These are phyloP conservation scores for Antennarius maculatus DNA, from an alignment of 2,797 vertebrate species.

Conservation along the genomic window DNA sequence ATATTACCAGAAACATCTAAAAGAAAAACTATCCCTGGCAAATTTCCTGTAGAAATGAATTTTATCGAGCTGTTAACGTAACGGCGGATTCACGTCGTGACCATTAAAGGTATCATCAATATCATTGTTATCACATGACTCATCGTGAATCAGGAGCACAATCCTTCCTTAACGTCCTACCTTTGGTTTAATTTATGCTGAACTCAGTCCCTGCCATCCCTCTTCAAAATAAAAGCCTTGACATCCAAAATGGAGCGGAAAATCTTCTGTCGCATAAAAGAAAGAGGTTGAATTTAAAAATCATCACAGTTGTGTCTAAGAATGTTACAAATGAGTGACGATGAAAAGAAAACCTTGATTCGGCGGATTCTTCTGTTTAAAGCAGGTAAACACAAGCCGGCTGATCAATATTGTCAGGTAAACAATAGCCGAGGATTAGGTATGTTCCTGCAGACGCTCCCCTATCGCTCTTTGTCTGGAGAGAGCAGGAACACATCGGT, in stretches of 20 bases:
- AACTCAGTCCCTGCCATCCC: background rate
- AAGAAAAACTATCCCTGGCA: conserved; percentile 34
- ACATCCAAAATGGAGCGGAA: background rate
- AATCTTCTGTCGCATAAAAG: background rate
- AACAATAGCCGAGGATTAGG: too few species aligned
- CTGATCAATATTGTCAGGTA: background rate
- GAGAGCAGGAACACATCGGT: background rate
- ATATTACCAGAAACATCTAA: conserved; percentile 2
- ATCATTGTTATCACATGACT: too few species aligned
- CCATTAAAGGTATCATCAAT: too few species aligned
- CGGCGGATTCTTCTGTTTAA: background rate
- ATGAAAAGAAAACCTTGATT: conserved; percentile 7
- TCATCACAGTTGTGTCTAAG: background rate
- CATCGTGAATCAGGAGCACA: too few species aligned
- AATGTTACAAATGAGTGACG: background rate
- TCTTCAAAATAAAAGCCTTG: conserved; percentile 10
- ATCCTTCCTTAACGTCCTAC: too few species aligned
- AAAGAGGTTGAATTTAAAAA: background rate
- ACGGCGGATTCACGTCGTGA: conserved; percentile 1
- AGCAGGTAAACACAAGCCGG: background rate
- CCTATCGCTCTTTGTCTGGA: conserved; percentile 1
- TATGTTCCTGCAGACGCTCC: conserved; percentile 6
- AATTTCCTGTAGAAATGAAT: conserved; percentile 22
- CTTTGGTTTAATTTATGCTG: background rate
- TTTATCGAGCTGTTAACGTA: conserved; percentile 14